Conservation (phyloP, 2,888 invertebrate genomes). For the Lomographa bimaculata region DNA sequence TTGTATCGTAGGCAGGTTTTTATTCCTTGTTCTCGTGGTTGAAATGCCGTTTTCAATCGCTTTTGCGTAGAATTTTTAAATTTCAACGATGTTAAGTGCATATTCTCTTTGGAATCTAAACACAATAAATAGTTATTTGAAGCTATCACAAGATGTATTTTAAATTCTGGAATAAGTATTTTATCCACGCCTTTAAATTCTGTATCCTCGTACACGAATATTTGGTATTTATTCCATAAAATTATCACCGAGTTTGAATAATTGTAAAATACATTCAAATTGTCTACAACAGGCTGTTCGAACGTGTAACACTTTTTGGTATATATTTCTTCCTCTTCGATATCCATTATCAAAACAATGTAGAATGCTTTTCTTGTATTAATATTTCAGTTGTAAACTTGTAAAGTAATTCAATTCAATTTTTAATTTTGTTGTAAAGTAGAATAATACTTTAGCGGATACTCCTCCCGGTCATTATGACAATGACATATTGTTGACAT, state of each 20-base stretch:
- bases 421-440: too few relatives aligned
- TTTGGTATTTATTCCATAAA: slow-evolving; percentile 71
- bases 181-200: slow-evolving; percentile 45
- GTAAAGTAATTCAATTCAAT: too few relatives aligned
- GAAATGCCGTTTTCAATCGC: slow-evolving; percentile 47
- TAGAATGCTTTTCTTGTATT: too few relatives aligned
- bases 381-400: too few relatives aligned
- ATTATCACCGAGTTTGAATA: slow-evolving; percentile 41
- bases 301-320: slow-evolving; percentile 51
- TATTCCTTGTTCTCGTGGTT: slow-evolving; percentile 43
- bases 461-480: too few relatives aligned
- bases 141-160: slow-evolving; percentile 46
- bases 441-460: too few relatives aligned
- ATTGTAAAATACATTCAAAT: slow-evolving; percentile 53
- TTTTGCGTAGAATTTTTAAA: slow-evolving; percentile 56
- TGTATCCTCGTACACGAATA: slow-evolving; percentile 58
- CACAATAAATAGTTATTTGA: slow-evolving; percentile 56
- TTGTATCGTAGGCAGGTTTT: slow-evolving; percentile 34
- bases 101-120: slow-evolving; percentile 52
- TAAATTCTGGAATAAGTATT: slow-evolving; percentile 52
- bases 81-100: slow-evolving; percentile 56
- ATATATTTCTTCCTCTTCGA: slow-evolving; percentile 30
- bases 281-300: slow-evolving; percentile 41
- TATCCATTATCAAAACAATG: slow-evolving; percentile 54
- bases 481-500: too few relatives aligned